Conservation (phyloP, 2,113 vertebrate species). For the Muscicapa adusta region DNA sequence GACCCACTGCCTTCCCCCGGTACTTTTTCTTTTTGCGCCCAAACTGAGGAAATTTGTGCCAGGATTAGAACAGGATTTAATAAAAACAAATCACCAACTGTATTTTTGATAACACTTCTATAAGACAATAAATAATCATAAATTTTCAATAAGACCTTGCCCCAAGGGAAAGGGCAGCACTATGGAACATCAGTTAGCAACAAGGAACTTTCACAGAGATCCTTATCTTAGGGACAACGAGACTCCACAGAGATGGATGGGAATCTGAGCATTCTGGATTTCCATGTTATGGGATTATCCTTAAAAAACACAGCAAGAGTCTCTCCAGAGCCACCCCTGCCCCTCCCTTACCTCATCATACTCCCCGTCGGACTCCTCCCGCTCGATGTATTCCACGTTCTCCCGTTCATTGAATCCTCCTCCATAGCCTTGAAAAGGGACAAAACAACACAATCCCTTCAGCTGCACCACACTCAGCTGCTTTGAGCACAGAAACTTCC, state of each 20-base stretch:
- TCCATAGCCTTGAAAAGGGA: conserved; percentile 83
- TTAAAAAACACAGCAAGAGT: accelerated
- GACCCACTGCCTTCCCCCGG: conserved; percentile 81
- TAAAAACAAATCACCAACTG: background rate
- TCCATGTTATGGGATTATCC: background rate
- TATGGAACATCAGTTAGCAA: background rate
- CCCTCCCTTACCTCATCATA: conserved; percentile 87
- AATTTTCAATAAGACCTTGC: background rate
- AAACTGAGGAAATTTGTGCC: conserved; percentile 76
- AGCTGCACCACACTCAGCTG: background rate
- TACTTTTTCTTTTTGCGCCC: conserved; percentile 98
- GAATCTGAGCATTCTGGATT: background rate
- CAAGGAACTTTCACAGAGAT: background rate
- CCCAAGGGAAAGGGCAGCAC: background rate
- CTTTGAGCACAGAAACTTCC: accelerated
- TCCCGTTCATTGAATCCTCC: conserved; percentile 99
- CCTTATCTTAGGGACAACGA: accelerated
- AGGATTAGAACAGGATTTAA: background rate
- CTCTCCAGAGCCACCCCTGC: accelerated
- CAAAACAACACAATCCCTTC: background rate
- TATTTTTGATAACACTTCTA: background rate
- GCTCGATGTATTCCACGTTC: conserved; percentile 96
- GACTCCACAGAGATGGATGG: background rate
- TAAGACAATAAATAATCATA: background rate
- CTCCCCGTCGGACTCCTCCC: conserved; percentile 98